Conservation (phyloP, 1,140 invertebrate species). For the Ooceraea biroi region DNA sequence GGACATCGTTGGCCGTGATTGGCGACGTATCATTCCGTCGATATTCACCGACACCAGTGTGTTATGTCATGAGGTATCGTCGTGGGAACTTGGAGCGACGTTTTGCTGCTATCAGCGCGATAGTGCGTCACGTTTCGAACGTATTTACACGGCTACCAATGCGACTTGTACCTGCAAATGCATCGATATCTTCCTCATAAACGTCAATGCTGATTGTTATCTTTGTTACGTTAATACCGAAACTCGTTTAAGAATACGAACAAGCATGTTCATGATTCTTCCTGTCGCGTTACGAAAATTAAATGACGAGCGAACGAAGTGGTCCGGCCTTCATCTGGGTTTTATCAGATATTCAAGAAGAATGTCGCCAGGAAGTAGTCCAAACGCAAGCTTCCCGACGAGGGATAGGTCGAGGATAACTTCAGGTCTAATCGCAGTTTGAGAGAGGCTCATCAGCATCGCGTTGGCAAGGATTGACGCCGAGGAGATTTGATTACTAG, state of each 20-base stretch:
- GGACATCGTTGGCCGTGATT: background rate
- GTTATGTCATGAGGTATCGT: background rate
- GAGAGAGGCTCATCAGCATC: background rate
- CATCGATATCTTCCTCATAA: background rate
- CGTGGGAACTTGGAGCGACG: background rate
- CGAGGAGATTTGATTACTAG: conserved; percentile 27
- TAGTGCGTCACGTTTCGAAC: background rate
- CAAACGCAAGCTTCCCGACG: background rate
- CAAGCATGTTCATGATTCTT: background rate
- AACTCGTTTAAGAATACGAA: background rate
- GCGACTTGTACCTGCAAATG: background rate
- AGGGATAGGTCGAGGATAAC: background rate
- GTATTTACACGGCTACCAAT: conserved; percentile 21
- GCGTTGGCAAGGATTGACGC: background rate
- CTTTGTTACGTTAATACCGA: background rate
- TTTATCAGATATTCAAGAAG: background rate
- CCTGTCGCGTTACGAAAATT: background rate
- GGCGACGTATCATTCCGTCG: background rate
- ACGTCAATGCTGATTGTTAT: background rate
- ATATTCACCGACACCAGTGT: background rate
- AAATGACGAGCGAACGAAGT: background rate
- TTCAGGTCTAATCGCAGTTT: conserved; percentile 6
- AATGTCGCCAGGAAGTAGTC: background rate
- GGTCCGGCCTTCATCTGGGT: background rate
- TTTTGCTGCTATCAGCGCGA: background rate